phyloP scores from a whole-genome alignment of 53 echinoderm and acorn worm species.

The Actinopyga echinites region DNA sequence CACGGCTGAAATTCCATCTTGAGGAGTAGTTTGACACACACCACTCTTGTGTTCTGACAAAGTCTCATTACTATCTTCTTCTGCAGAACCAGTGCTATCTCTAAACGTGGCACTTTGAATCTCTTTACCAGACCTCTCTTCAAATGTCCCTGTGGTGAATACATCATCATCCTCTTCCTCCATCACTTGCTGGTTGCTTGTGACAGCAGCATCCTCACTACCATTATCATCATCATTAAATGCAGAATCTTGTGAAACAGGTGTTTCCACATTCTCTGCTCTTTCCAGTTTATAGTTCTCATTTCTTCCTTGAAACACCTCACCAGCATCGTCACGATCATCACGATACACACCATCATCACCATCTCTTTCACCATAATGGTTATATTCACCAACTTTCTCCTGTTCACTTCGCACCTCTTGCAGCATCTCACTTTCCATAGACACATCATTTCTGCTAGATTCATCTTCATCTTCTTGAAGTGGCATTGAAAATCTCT shows the following conservation, averaged over 20 bases:
- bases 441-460: too few relatives aligned
- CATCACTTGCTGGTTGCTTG: background rate
- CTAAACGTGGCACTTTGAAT: background rate
- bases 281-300: background rate
- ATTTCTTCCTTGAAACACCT: slow-evolving; percentile 29
- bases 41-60: too few relatives aligned
- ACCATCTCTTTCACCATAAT: background rate
- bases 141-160: background rate
- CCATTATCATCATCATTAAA: background rate
- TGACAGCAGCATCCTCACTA: background rate
- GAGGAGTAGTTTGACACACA: too few relatives aligned
- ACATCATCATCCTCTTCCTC: slow-evolving; percentile 12
- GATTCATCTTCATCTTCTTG: too few relatives aligned
- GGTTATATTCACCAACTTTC: too few relatives aligned
- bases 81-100: too few relatives aligned
- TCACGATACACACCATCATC: background rate
- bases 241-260: background rate
- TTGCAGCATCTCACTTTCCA: too few relatives aligned
- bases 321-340: slow-evolving; percentile 3
- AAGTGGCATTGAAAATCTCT: background rate
- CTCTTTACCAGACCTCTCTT: background rate
- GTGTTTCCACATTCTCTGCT: background rate
- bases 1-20: too few relatives aligned
- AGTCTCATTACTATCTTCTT: too few relatives aligned
- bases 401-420: too few relatives aligned